These are phyloP conservation scores for Peromyscus maniculatus DNA, from an alignment of 2,113 vertebrate species.

Conservation along the genomic window DNA sequence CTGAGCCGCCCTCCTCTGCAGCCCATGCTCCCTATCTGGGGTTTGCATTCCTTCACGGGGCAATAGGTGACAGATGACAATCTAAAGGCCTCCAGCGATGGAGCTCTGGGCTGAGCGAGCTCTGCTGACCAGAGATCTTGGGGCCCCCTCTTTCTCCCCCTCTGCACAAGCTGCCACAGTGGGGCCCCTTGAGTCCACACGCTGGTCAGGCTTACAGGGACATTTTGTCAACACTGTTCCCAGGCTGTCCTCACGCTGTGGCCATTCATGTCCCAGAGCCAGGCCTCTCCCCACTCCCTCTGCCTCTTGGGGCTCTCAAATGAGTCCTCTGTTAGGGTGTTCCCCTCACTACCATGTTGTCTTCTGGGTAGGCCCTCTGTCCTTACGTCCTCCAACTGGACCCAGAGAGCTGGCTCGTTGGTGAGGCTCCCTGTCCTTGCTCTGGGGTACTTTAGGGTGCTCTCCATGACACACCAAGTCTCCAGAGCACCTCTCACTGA, in stretches of 20 bases:
- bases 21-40: background rate
- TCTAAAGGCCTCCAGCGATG: slow-evolving; percentile 35
- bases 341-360: too few species aligned
- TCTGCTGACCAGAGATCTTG: background rate
- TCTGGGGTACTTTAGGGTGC: too few species aligned
- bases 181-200: background rate
- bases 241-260: background rate
- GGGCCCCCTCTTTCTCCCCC: accelerated
- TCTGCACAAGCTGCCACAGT: too few species aligned
- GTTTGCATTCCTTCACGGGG: background rate
- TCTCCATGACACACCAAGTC: background rate
- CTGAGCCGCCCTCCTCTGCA: background rate
- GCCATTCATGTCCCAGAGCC: background rate
- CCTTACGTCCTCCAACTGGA: background rate
- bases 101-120: background rate
- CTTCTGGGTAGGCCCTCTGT: background rate
- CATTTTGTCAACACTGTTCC: background rate
- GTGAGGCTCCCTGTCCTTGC: too few species aligned
- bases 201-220: background rate
- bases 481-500: accelerated
- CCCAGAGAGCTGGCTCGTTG: background rate
- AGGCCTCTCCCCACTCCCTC: background rate
- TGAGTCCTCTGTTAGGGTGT: background rate
- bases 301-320: background rate
- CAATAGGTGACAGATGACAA: slow-evolving; percentile 52